Evolutionary conservation across 2,113 vertebrate genomes (phyloP).

Genomic region (Tachysurus vachellii): DNA sequence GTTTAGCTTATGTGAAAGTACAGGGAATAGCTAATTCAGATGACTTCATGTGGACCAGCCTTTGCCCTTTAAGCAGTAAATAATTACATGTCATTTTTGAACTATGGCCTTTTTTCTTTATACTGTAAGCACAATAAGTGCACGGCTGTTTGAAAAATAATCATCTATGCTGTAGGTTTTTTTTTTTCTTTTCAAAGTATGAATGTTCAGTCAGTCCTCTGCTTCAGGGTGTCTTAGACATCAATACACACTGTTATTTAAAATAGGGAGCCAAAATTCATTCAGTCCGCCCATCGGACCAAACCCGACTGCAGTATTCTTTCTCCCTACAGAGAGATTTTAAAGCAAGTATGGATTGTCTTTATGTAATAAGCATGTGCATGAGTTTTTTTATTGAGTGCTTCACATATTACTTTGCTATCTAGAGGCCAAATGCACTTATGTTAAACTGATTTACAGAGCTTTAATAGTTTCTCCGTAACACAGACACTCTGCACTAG

Average conservation of each 20-base stretch:
- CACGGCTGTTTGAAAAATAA: not conserved
- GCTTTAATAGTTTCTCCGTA: not conserved
- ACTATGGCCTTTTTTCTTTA: not conserved
- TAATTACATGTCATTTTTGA: slow-evolving; percentile 42
- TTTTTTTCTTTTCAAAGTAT: not conserved
- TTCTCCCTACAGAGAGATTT: slow-evolving; percentile 20
- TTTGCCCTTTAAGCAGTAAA: slow-evolving; percentile 29
- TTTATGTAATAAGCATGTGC: slow-evolving; percentile 25
- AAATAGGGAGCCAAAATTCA: slow-evolving; percentile 17
- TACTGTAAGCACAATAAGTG: not conserved
- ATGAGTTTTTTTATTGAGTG: slow-evolving; percentile 32
- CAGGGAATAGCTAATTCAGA: slow-evolving; percentile 35
- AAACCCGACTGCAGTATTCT: not conserved
- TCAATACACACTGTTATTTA: slow-evolving; percentile 26
- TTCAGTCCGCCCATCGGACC: not conserved
- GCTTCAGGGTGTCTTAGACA: slow-evolving; percentile 28
- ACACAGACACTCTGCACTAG: too few species aligned
- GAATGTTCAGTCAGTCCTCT: not conserved
- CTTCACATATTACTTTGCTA: slow-evolving; percentile 10
- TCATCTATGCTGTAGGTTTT: not conserved
- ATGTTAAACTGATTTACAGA: slow-evolving; percentile 18
- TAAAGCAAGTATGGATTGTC: slow-evolving; percentile 14
- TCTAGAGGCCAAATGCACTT: slow-evolving; percentile 25
- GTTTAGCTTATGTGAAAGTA: slow-evolving; percentile 9
- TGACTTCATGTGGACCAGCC: not conserved